A percentile compares a stretch with the other conserved stretches of the same genome.
Conservation (phyloP, 2,797 vertebrate species). For the Microctenopoma lineatum region DNA sequence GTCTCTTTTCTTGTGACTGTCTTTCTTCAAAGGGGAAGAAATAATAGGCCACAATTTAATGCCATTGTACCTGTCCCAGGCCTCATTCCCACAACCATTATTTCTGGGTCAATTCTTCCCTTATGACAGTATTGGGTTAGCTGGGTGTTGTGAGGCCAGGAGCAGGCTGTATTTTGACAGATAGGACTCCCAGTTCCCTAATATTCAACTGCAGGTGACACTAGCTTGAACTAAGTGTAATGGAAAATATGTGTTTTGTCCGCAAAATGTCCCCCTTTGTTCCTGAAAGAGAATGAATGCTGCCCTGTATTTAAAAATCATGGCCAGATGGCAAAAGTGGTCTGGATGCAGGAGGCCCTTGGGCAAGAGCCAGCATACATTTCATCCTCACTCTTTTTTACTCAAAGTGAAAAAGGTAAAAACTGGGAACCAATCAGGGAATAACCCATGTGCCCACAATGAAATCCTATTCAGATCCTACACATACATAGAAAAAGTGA, state of each 20-base stretch:
- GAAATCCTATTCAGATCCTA: constrained; percentile 12
- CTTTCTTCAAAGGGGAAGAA: constrained; percentile 26
- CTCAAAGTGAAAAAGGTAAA: constrained; percentile 37
- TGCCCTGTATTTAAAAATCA: constrained; percentile 42
- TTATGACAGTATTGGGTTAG: constrained; percentile 66
- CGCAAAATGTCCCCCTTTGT: constrained; percentile 38
- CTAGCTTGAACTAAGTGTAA: constrained; percentile 45
- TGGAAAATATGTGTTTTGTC: constrained; percentile 73
- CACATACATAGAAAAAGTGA: constrained; percentile 8
- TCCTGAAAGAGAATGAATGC: constrained; percentile 33
- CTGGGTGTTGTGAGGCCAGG: constrained; percentile 51
- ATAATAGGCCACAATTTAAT: constrained; percentile 41
- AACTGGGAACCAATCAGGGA: constrained; percentile 21
- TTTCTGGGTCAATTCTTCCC: constrained; percentile 55
- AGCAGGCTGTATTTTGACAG: constrained; percentile 54
- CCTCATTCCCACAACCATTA: constrained; percentile 36
- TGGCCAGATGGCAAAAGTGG: constrained; percentile 45
- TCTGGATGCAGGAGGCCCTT: constrained; percentile 24
- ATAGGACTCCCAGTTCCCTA: constrained; percentile 54
- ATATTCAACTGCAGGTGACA: constrained; percentile 54
- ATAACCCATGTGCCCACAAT: constrained; percentile 6
- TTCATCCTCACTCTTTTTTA: constrained; percentile 33
- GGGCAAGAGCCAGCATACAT: constrained; percentile 19
- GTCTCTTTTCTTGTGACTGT: constrained; percentile 15
- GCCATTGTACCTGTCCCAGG: constrained; percentile 28